A percentile compares a stretch with the other conserved stretches of the same genome.
These are phyloP conservation scores for Strigops habroptila DNA, from an alignment of 2,113 vertebrate genomes.

Conservation along the genomic window DNA sequence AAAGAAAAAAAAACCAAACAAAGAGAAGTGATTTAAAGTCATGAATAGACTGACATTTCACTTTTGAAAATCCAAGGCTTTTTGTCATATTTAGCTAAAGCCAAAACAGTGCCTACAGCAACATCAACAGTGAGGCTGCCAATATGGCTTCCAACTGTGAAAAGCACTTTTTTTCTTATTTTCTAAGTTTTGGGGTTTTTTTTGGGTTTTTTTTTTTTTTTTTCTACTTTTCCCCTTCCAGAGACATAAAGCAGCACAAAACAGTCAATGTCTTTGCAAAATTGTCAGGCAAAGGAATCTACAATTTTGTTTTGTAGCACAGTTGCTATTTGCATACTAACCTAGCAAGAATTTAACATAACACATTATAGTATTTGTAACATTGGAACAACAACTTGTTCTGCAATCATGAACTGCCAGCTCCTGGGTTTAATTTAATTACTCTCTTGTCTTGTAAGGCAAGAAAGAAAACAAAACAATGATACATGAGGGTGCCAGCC, in stretches of 20 bases:
- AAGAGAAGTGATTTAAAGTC: background rate
- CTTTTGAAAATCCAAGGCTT: background rate
- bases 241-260: background rate
- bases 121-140: background rate
- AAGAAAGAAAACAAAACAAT: background rate
- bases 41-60: background rate
- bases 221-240: background rate
- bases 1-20: background rate
- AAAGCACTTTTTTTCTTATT: background rate
- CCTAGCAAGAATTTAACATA: background rate
- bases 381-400: background rate
- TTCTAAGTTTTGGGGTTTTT: background rate
- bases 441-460: background rate
- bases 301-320: background rate
- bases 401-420: background rate
- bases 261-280: background rate
- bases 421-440: background rate
- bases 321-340: background rate
- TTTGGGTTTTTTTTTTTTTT: background rate
- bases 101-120: background rate
- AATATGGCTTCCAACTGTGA: background rate
- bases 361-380: background rate
- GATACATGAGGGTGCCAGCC: fast-evolving
- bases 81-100: conserved; percentile 9
- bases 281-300: background rate